These are phyloP conservation scores for Orthosia gracilis DNA, from an alignment of 2,888 invertebrate species.

Conservation along the genomic window DNA sequence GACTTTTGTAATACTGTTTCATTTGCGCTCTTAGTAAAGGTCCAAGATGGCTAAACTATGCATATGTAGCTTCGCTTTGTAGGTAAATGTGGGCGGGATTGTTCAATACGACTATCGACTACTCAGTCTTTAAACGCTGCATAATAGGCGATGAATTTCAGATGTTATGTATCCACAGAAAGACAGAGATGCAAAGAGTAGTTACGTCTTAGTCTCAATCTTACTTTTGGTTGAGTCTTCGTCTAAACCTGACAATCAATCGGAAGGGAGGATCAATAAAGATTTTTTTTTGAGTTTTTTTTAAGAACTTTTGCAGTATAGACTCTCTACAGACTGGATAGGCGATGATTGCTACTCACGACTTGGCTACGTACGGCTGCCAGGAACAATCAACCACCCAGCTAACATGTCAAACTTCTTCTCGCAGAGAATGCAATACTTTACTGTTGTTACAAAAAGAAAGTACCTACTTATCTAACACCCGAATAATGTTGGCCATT, in stretches of 20 bases:
- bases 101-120: not conserved
- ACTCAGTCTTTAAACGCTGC: not conserved
- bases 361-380: too few relatives aligned
- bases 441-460: constrained; percentile 48
- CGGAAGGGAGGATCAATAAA: too few relatives aligned
- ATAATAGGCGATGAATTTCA: not conserved
- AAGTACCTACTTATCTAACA: constrained; percentile 51
- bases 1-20: constrained; percentile 18
- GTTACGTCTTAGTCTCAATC: too few relatives aligned
- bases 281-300: too few relatives aligned
- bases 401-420: not conserved
- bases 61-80: too few relatives aligned
- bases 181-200: too few relatives aligned
- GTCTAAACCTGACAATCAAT: too few relatives aligned
- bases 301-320: too few relatives aligned
- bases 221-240: too few relatives aligned
- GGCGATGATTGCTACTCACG: too few relatives aligned
- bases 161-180: too few relatives aligned
- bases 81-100: not conserved
- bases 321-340: too few relatives aligned
- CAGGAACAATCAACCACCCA: not conserved
- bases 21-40: constrained; percentile 37
- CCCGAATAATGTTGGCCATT: constrained; percentile 47
- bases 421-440: not conserved
- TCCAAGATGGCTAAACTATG: not conserved